Conservation (phyloP, 2,797 vertebrate genomes). For the Rachycentron canadum region DNA sequence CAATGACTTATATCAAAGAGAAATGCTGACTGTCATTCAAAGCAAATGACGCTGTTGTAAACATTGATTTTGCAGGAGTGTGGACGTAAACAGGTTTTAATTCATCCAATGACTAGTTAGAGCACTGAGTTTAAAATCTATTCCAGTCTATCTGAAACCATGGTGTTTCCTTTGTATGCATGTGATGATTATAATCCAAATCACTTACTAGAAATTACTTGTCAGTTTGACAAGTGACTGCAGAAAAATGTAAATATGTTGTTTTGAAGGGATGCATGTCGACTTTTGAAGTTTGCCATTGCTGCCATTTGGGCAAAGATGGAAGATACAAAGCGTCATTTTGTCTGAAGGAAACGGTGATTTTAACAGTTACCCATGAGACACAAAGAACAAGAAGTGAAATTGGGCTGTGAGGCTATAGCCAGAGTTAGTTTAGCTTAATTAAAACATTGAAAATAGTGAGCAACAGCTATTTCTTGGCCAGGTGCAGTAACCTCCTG, state of each 20-base stretch:
- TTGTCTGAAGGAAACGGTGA: not conserved
- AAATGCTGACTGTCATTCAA: slow-evolving; percentile 52
- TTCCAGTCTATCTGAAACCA: not conserved
- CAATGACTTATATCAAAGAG: slow-evolving; percentile 21
- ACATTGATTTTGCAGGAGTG: slow-evolving; percentile 33
- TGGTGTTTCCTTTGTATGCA: not conserved
- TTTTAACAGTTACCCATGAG: not conserved
- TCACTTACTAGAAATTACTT: not conserved
- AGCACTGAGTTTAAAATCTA: not conserved
- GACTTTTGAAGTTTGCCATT: not conserved
- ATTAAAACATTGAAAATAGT: too few relatives aligned
- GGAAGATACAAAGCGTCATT: not conserved
- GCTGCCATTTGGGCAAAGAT: not conserved
- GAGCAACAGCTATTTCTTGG: too few relatives aligned
- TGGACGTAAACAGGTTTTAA: slow-evolving; percentile 21
- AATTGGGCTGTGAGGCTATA: not conserved
- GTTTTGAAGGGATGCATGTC: not conserved
- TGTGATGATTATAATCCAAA: not conserved
- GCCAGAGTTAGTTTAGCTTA: not conserved
- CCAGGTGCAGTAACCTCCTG: not conserved
- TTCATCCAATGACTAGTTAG: not conserved
- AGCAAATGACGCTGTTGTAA: slow-evolving; percentile 3
- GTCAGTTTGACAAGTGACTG: not conserved
- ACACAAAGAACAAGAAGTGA: not conserved
- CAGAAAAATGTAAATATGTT: not conserved